Percentiles rank a stretch among this genome's conserved stretches.
Conservation (phyloP, 1,140 invertebrate species). For the Pseudobourletiella spinata region DNA sequence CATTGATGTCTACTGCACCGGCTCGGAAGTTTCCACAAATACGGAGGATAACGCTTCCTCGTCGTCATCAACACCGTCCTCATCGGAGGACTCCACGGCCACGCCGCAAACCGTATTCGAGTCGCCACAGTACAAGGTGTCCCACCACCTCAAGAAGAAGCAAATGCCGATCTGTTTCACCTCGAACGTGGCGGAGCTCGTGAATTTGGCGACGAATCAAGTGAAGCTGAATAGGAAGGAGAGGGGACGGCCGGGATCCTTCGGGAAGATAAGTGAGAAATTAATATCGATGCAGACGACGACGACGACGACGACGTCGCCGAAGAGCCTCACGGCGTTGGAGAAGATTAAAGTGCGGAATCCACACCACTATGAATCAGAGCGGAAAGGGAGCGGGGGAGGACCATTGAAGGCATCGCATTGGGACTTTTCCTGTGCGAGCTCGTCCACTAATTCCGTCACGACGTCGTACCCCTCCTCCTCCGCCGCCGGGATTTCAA, state of each 20-base stretch:
- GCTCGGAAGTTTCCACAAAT: slow-evolving; percentile 48
- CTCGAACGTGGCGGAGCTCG: slow-evolving; percentile 1
- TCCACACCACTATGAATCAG: too few species aligned
- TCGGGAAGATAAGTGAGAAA: slow-evolving; percentile 1
- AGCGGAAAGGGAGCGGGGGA: background rate
- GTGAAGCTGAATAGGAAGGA: background rate
- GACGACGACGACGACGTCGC: background rate
- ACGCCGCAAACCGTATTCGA: slow-evolving; percentile 57
- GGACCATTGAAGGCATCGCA: too few species aligned
- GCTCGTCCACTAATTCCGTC: too few species aligned
- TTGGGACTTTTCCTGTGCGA: too few species aligned
- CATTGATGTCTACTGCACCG: slow-evolving; percentile 67
- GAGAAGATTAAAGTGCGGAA: background rate
- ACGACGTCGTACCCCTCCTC: background rate
- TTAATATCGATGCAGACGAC: too few species aligned
- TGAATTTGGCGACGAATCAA: slow-evolving; percentile 6
- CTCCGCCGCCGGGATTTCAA: too few species aligned
- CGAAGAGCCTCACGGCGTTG: background rate
- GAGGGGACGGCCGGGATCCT: background rate
- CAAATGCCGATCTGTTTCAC: slow-evolving; percentile 14
- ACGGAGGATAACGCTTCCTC: slow-evolving; percentile 40
- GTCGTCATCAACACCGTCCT: too few species aligned
- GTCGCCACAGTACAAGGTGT: slow-evolving; percentile 50
- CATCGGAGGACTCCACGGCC: slow-evolving; percentile 31
- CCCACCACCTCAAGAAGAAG: slow-evolving; percentile 43